Evolutionary conservation across 2,797 vertebrate genomes (phyloP).

Genomic region (Tapirus indicus): DNA sequence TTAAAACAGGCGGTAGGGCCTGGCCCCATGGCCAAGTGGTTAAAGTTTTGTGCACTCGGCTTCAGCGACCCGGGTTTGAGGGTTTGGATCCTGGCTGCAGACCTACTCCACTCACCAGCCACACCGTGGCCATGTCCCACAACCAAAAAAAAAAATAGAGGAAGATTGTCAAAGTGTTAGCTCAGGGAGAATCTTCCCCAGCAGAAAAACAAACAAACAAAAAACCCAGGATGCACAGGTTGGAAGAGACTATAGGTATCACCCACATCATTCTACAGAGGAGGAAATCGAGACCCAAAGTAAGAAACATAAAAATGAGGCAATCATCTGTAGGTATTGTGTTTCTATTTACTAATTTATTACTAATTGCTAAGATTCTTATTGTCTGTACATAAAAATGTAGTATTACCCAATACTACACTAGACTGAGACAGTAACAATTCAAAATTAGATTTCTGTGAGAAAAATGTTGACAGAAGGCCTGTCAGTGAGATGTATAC

Average conservation of each 20-base stretch:
- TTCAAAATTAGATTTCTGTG: constrained; percentile 55
- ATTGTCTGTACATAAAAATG: constrained; percentile 32
- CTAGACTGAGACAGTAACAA: constrained; percentile 43
- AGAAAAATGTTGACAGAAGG: constrained; percentile 73
- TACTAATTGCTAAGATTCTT: neutral
- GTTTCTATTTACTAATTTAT: constrained; percentile 12
- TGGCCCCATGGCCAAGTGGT: too few relatives aligned
- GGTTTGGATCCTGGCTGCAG: too few relatives aligned
- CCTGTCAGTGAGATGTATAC: constrained; percentile 49
- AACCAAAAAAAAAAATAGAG: too few relatives aligned
- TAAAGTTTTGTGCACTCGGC: too few relatives aligned
- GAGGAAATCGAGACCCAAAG: neutral
- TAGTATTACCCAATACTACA: neutral
- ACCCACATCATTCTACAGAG: neutral
- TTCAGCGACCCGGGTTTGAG: too few relatives aligned
- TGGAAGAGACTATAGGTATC: neutral
- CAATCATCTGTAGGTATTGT: neutral
- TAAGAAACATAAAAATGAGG: neutral
- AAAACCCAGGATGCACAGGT: neutral
- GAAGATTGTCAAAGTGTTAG: too few relatives aligned
- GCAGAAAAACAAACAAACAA: too few relatives aligned
- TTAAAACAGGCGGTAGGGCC: neutral
- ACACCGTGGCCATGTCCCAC: too few relatives aligned
- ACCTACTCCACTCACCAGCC: too few relatives aligned
- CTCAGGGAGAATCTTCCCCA: too few relatives aligned